A percentile compares a stretch with the other conserved stretches of the same genome.
Evolutionary conservation across 2,797 vertebrate species (phyloP).

Genomic region (Crenichthys baileyi): DNA sequence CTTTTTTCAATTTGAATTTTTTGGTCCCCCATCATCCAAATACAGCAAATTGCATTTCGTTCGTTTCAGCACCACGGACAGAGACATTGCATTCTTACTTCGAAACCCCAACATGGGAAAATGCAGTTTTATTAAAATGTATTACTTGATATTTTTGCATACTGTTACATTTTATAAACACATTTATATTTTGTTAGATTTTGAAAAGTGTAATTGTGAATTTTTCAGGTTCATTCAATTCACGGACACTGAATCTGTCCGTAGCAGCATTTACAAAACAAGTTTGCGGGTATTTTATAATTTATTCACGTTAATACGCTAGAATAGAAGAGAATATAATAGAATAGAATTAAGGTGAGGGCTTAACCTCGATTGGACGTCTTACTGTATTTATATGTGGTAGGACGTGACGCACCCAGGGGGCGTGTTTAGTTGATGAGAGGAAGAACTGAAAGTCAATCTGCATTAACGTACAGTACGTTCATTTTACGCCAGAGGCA

Average conservation of each 20-base stretch:
- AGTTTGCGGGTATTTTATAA: neutral
- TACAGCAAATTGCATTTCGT: constrained; percentile 1
- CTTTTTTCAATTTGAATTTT: neutral
- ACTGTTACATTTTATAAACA: neutral
- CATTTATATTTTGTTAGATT: neutral
- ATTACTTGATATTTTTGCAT: neutral
- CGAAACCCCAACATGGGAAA: neutral
- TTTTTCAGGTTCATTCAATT: neutral
- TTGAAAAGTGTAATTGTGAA: neutral
- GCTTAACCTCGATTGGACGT: constrained; percentile 14
- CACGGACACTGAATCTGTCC: neutral
- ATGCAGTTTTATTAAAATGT: neutral
- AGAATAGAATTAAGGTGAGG: neutral
- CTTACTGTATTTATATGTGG: constrained; percentile 39
- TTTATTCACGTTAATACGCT: neutral
- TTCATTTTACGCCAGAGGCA: neutral
- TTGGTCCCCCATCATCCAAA: constrained; percentile 3
- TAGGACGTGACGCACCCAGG: constrained; percentile 70
- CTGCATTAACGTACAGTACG: constrained; percentile 36
- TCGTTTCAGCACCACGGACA: constrained; percentile 83
- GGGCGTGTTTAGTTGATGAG: constrained; percentile 61
- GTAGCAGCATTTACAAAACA: neutral
- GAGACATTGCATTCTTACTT: constrained; percentile 28
- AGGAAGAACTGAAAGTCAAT: constrained; percentile 33
- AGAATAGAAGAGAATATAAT: constrained; percentile 7